Evolutionary conservation across 2,888 invertebrate genomes (phyloP).

Genomic region (Tipula vernalis): DNA sequence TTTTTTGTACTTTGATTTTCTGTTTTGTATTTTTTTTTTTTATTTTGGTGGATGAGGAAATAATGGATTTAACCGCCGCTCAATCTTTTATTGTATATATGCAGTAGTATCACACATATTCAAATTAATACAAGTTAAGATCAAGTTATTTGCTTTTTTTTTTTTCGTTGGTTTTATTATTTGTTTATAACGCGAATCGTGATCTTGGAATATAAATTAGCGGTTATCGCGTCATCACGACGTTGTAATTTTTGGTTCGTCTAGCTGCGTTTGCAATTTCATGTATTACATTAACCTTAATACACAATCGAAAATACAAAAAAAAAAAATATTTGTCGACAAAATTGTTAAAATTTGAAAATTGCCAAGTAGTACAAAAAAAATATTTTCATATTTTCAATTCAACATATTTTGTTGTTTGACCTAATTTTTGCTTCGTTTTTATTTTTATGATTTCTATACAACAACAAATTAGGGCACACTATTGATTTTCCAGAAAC

Average conservation of each 20-base stretch:
- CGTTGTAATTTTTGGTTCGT: neutral
- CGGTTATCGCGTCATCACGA: neutral
- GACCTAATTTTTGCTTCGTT: neutral
- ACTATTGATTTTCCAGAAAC: neutral
- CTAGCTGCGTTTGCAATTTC: neutral
- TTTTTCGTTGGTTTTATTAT: neutral
- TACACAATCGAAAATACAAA: neutral
- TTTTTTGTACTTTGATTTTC: neutral
- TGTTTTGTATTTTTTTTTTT: neutral
- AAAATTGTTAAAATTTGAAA: neutral
- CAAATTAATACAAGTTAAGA: neutral
- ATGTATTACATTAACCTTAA: neutral
- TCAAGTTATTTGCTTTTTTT: neutral
- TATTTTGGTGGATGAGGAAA: neutral
- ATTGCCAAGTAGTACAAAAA: neutral
- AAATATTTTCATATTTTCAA: neutral
- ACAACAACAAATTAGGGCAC: neutral
- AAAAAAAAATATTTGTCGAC: neutral
- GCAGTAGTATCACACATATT: neutral
- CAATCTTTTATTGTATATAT: neutral
- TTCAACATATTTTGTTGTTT: neutral
- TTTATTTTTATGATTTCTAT: neutral
- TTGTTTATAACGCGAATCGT: neutral
- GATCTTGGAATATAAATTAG: constrained; percentile 4
- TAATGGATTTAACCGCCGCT: neutral